Conservation (phyloP, 2,797 vertebrate genomes). For the Coranthus polyacanthus region DNA sequence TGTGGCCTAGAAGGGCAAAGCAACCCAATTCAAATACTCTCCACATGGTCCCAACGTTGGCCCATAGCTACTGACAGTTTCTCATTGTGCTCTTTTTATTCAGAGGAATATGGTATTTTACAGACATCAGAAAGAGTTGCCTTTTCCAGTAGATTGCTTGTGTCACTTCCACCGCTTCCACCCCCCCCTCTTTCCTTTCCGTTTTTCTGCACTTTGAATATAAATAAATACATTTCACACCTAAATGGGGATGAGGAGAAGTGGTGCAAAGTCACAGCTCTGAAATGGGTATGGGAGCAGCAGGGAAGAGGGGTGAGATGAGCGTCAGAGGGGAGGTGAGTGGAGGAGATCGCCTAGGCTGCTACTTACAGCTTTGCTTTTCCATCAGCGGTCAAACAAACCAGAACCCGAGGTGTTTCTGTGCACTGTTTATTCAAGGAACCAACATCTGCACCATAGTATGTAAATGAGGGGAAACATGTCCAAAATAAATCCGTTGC, state of each 20-base stretch:
- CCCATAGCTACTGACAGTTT: slow-evolving; percentile 55
- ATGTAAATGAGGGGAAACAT: slow-evolving; percentile 55
- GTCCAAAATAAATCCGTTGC: slow-evolving; percentile 33
- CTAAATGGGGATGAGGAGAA: slow-evolving; percentile 69
- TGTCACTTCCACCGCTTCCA: slow-evolving; percentile 64
- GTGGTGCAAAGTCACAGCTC: slow-evolving; percentile 61
- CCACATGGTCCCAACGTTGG: slow-evolving; percentile 42
- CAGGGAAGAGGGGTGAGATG: slow-evolving; percentile 45
- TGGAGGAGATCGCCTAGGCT: slow-evolving; percentile 48
- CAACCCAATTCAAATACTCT: slow-evolving; percentile 56
- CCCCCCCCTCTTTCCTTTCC: slow-evolving; percentile 11
- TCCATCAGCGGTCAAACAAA: slow-evolving; percentile 53
- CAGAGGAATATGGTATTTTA: slow-evolving; percentile 56
- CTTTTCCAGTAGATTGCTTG: slow-evolving; percentile 68
- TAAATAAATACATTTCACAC: slow-evolving; percentile 82
- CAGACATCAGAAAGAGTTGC: slow-evolving; percentile 60
- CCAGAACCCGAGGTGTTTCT: slow-evolving; percentile 46
- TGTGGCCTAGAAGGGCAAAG: slow-evolving; percentile 46
- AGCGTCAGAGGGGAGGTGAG: slow-evolving; percentile 50
- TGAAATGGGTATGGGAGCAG: slow-evolving; percentile 44
- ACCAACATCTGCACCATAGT: slow-evolving; percentile 47
- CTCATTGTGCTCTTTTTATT: slow-evolving; percentile 69
- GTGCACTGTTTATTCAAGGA: slow-evolving; percentile 56
- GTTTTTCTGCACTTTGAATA: slow-evolving; percentile 65
- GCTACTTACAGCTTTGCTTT: slow-evolving; percentile 47